Evolutionary conservation across 2,888 invertebrate genomes (phyloP).

Genomic region (Calameuta idolon): DNA sequence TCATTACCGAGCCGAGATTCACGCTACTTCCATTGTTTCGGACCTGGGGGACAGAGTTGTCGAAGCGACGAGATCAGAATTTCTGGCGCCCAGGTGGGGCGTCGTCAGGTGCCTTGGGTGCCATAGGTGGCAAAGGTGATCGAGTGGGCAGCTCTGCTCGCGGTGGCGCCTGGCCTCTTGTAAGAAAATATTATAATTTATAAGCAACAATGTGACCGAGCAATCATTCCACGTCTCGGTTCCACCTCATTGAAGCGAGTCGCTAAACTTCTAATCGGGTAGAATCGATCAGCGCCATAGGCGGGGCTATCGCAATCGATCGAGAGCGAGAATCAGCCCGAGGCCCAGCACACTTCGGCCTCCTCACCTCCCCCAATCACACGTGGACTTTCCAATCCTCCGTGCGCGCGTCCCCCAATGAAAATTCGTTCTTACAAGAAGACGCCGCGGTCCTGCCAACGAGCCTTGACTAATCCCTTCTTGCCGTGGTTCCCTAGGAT

Average conservation of each 20-base stretch:
- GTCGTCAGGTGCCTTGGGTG: slow-evolving; percentile 5
- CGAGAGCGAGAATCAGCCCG: too few relatives aligned
- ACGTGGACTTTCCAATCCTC: too few relatives aligned
- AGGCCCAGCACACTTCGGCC: too few relatives aligned
- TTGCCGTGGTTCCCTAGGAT: too few relatives aligned
- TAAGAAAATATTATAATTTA: slow-evolving; percentile 10
- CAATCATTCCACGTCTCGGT: slow-evolving; percentile 20
- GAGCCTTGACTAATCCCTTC: too few relatives aligned
- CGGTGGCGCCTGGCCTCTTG: slow-evolving; percentile 1
- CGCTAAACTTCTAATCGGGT: slow-evolving; percentile 33
- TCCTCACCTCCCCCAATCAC: too few relatives aligned
- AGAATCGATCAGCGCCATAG: neutral
- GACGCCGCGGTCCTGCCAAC: too few relatives aligned
- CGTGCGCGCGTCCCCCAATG: too few relatives aligned
- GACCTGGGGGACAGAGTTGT: slow-evolving; percentile 11
- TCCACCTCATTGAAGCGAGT: slow-evolving; percentile 44
- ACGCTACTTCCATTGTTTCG: slow-evolving; percentile 28
- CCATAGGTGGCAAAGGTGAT: too few relatives aligned
- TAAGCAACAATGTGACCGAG: slow-evolving; percentile 10
- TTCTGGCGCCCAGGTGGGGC: neutral
- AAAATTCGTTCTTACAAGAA: too few relatives aligned
- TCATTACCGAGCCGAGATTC: slow-evolving; percentile 27
- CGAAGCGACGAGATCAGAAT: slow-evolving; percentile 5
- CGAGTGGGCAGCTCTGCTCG: neutral
- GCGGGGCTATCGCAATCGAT: too few relatives aligned